Evolutionary conservation across 1,140 invertebrate species (phyloP).

Genomic region (Frieseomelitta varia): DNA sequence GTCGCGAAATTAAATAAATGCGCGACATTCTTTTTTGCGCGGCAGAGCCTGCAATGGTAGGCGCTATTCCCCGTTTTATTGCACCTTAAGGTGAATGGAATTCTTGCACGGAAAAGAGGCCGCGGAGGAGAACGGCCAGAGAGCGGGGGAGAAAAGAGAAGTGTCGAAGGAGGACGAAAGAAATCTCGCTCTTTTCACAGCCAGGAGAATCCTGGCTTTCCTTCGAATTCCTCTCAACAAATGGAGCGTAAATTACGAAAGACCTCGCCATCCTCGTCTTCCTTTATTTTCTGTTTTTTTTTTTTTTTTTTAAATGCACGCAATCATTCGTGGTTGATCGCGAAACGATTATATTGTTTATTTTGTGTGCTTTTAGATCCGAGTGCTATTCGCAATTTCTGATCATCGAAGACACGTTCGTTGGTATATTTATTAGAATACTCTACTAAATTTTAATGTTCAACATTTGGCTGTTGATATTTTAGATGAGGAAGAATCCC

Average conservation of each 20-base stretch:
- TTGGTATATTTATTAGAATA: no score
- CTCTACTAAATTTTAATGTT: no score
- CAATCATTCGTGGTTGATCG: not conserved
- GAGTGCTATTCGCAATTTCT: not conserved
- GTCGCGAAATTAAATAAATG: not conserved
- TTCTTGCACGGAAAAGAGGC: conserved; percentile 1
- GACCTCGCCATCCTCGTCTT: conserved; percentile 13
- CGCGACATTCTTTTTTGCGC: not conserved
- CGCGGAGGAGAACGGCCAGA: not conserved
- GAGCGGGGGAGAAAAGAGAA: not conserved
- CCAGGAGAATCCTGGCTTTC: conserved; percentile 39
- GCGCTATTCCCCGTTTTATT: conserved; percentile 19
- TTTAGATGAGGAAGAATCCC: no score
- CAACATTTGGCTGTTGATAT: no score
- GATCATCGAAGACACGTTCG: no score
- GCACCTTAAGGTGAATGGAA: conserved; percentile 41
- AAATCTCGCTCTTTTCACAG: conserved; percentile 42
- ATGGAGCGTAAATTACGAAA: conserved; percentile 55
- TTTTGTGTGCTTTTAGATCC: not conserved
- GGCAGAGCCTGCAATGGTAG: not conserved
- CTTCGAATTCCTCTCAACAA: conserved; percentile 53
- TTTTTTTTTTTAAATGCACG: not conserved
- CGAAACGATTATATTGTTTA: not conserved
- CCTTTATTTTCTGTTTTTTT: not conserved
- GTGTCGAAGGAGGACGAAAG: conserved; percentile 29